These are phyloP conservation scores for Rhea pennata DNA, from an alignment of 2,113 vertebrate species.

Conservation along the genomic window DNA sequence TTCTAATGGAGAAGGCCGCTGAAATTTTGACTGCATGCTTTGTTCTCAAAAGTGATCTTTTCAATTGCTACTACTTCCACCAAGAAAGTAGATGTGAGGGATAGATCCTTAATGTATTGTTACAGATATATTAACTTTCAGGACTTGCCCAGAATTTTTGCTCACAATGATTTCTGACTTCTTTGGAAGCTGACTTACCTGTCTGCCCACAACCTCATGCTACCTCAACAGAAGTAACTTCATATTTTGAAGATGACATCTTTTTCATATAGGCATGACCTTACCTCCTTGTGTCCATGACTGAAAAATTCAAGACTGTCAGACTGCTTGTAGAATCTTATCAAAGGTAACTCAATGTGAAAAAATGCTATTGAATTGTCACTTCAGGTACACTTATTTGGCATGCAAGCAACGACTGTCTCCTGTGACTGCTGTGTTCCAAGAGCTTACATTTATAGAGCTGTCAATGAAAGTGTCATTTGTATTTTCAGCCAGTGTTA, in stretches of 20 bases:
- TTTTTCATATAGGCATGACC: neutral
- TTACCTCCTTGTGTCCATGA: neutral
- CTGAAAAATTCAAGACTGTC: neutral
- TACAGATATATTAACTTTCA: too few species aligned
- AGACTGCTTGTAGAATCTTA: neutral
- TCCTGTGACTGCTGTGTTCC: neutral
- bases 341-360: neutral
- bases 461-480: neutral
- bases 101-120: too few species aligned
- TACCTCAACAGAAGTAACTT: neutral
- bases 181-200: neutral
- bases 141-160: neutral
- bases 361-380: neutral
- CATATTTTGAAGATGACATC: neutral
- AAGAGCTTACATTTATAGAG: neutral
- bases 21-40: too few species aligned
- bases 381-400: neutral
- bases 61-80: too few species aligned
- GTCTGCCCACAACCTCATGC: neutral
- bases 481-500: neutral
- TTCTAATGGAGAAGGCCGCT: too few species aligned
- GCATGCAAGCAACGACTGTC: neutral
- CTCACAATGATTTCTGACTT: neutral
- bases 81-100: too few species aligned
- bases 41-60: too few species aligned